Base-by-base conservation (phyloP, 2,888 invertebrate genomes). In the Nasonia oneida region DNA sequence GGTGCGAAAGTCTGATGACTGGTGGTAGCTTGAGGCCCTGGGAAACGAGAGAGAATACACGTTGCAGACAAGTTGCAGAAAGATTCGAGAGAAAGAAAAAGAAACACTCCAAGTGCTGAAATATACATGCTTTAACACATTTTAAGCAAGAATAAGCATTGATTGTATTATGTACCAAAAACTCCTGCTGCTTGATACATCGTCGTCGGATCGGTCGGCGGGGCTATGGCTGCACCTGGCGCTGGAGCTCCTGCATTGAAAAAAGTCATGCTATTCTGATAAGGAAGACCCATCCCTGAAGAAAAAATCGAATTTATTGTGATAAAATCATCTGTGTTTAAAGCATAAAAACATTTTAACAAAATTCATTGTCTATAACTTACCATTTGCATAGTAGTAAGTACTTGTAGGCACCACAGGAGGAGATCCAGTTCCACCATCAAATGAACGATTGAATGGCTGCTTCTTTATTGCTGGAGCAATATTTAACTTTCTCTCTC, bases 401-500 rank as follows among this genome's bases (percentile, higher is more conserved):
- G 94, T 93, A 90, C 94, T 94, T 82, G 94, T 94, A 89, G 94
- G 93, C 89, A 94, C 92, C 78, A 94, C 94, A 64, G 94, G 94
- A 61, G 95, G 94, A 50, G 95, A 94, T 89, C 94, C 94, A 86
- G 94, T 94, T 70, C 94, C 92, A 86, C 93, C 94, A 86, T 95
- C 95, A 87, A 94, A 95, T 18, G 94, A 93, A 88, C 94, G 93
- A 90, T 94, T 94, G 88, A 94, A 95, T 73, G 94, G 94, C 94
- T 97, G 97, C 93, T 97, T 97, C 91, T 97, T 96, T 87, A 98
- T 96, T 89, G 97, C 97, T 88, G 97, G 97, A 64, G 97, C 97
- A 92, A 98, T 97, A 92, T 97, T 97, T 86, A 98, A 94, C 92
- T 97, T 97, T 89, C 97, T 95, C 93, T 97, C 97, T 90, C 96